phyloP scores from a whole-genome alignment of 2,888 invertebrate genomes.

The Agrochola lychnidis region DNA sequence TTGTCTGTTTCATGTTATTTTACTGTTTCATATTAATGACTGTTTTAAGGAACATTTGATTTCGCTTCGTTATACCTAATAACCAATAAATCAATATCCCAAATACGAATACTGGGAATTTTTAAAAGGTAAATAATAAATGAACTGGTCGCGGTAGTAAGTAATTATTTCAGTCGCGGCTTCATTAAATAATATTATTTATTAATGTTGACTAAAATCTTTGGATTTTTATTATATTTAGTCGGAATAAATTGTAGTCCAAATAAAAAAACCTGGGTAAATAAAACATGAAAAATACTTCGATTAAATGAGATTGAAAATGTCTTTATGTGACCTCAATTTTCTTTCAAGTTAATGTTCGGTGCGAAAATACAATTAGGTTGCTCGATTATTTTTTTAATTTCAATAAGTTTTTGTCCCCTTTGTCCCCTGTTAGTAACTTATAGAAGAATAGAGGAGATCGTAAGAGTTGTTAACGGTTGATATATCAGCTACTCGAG shows the following conservation, averaged over 20 bases:
- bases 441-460: conserved; percentile 1
- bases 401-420: conserved; percentile 15
- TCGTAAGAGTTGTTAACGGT: conserved; percentile 20
- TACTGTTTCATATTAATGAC: conserved; percentile 3
- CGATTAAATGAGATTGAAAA: conserved; percentile 7
- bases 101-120: background rate
- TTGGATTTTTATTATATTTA: background rate
- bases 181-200: background rate
- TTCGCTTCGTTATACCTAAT: background rate
- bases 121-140: background rate
- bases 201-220: background rate
- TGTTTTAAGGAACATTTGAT: background rate
- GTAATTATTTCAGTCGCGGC: background rate
- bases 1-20: conserved; percentile 16
- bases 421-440: background rate
- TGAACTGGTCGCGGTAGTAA: too few relatives aligned
- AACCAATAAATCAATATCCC: conserved; percentile 2
- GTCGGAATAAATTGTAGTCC: background rate
- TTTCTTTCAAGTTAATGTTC: conserved; percentile 15
- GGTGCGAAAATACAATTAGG: conserved; percentile 10
- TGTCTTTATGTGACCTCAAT: background rate
- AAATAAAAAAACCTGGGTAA: background rate
- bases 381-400: conserved; percentile 18
- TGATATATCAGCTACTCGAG: conserved; percentile 43
- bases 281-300: background rate